Evolutionary conservation across 2,888 invertebrate species (phyloP), one percentile per base, ranked within the genome.

Genomic region (Ormyrus thymus): DNA sequence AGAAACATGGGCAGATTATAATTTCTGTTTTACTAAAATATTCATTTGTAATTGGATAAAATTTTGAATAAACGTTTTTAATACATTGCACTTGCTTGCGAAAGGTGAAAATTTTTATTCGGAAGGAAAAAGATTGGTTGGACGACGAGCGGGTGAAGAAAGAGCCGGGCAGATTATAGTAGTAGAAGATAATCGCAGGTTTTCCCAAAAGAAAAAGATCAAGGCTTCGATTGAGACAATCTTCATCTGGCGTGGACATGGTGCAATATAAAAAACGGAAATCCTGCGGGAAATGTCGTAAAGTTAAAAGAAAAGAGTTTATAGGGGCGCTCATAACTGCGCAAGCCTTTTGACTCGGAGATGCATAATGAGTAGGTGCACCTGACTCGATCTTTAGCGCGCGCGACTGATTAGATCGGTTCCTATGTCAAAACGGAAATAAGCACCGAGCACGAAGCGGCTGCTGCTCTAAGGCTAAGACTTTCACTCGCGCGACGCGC

Each of bases 41-140:
- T n/a, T 72, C 48, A 56, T 65, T 74, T 58, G 7, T 50, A 59
- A 69, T 65, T 75, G 46, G 62, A 66, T 61, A 15, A 55, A 71
- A 66, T 79, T 78, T 74, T 74, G 65, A 79, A 79, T 79, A 79
- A 79, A 75, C 75, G 79, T 75, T 79, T 79, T 79, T 79, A 75
- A 79, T 79, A 79, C 51, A 70, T 70, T 70, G 70, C 75, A 70
- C 43, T 46, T 46, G 5, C 1, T 61, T 8, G 11, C 8, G 43
- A 3, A 7, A 9, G 11, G 4, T n/a, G 6, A 45, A 46, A 46
- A 59, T 59, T 13, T 59, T 59, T 6, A 7, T 59, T 15, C 29
- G 7, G 2, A 43, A 29, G 58, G 58, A 13, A 59, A 59, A 29
- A 43, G 29, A 15, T 8, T 29, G 7, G 15, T 15, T 29, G 7